Conservation (phyloP, 1,140 invertebrate genomes). For the Conopomorpha cramerella region DNA sequence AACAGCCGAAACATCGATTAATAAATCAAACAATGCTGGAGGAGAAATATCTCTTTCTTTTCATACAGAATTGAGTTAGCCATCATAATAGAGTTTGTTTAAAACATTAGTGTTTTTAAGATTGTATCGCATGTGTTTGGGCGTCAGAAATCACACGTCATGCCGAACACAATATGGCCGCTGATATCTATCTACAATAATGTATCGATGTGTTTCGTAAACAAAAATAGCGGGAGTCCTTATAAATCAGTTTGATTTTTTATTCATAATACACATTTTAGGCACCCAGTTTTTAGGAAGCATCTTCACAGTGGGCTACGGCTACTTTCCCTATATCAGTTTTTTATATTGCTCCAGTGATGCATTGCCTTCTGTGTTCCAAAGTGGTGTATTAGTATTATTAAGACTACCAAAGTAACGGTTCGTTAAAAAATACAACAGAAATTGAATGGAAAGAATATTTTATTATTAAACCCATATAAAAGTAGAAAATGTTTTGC, state of each 20-base stretch:
- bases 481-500: no score
- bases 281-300: no score
- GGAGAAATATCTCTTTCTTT: conserved; percentile 41
- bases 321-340: no score
- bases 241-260: conserved; percentile 53
- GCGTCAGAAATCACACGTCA: conserved; percentile 58
- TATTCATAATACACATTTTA: no score
- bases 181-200: conserved; percentile 47
- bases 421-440: no score
- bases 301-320: no score
- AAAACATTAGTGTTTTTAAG: conserved; percentile 56
- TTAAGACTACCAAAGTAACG: no score
- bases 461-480: no score
- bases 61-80: conserved; percentile 49
- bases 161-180: conserved; percentile 48
- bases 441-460: no score
- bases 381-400: no score
- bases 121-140: conserved; percentile 51
- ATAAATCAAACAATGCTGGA: conserved; percentile 26
- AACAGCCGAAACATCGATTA: conserved; percentile 11
- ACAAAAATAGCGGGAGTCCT: conserved; percentile 55
- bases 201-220: conserved; percentile 41
- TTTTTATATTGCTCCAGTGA: no score
- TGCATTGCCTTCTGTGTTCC: no score
- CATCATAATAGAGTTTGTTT: conserved; percentile 56